Evolutionary conservation across 2,797 vertebrate genomes (phyloP).

Genomic region (Onychomys arenicola): DNA sequence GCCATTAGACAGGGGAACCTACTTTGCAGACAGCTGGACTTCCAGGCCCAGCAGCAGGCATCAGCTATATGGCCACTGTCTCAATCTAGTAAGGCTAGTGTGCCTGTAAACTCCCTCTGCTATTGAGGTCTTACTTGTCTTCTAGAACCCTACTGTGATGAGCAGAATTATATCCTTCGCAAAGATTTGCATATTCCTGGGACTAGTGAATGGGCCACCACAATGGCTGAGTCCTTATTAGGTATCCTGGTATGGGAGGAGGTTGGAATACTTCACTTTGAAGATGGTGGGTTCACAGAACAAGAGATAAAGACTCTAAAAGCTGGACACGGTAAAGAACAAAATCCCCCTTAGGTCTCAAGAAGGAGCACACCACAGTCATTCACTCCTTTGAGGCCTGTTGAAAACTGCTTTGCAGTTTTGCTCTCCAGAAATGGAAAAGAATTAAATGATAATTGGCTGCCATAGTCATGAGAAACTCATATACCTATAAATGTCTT

Average conservation of each 20-base stretch:
- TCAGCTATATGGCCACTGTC: not conserved
- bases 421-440: not conserved
- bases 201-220: not conserved
- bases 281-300: not conserved
- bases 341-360: not conserved
- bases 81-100: not conserved
- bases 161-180: not conserved
- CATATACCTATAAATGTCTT: not conserved
- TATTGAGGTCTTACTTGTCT: not conserved
- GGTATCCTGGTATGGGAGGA: not conserved
- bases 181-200: not conserved
- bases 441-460: not conserved
- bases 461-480: not conserved
- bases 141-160: not conserved
- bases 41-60: not conserved
- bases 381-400: not conserved
- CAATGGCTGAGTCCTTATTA: not conserved
- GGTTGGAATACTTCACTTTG: not conserved
- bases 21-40: accelerated
- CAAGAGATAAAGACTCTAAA: not conserved
- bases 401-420: not conserved
- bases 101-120: not conserved
- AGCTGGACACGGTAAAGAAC: not conserved
- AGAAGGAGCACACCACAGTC: not conserved
- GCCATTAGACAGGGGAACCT: not conserved